phyloP scores from a whole-genome alignment of 2,797 vertebrate species.

The Xenopus petersii region DNA sequence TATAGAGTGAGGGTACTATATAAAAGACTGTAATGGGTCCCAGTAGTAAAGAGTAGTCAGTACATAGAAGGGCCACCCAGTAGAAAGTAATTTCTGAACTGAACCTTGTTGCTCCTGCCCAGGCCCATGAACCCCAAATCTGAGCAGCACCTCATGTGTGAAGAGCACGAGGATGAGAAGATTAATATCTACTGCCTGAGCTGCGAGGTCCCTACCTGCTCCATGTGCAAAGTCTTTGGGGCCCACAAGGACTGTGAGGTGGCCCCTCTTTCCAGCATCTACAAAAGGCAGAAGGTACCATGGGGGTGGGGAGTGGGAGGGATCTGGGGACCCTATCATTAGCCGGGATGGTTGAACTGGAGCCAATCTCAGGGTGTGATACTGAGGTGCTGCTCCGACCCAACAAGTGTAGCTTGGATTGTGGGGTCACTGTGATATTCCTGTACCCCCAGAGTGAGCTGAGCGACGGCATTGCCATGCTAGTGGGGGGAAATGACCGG shows the following conservation, averaged over 20 bases:
- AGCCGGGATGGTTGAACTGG: no score
- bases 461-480: conserved; percentile 80
- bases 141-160: conserved; percentile 81
- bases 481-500: conserved; percentile 84
- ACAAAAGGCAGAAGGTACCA: conserved; percentile 79
- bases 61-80: no score
- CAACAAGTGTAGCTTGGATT: no score
- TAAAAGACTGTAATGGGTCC: neutral
- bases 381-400: no score
- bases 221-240: conserved; percentile 91
- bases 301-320: no score
- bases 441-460: conserved; percentile 71
- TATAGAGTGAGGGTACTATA: neutral
- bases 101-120: neutral
- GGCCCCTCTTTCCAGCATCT: conserved; percentile 76
- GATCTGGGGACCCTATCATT: no score
- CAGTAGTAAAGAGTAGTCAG: no score
- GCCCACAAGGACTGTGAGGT: conserved; percentile 87
- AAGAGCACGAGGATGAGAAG: conserved; percentile 84
- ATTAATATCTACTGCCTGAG: conserved; percentile 90
- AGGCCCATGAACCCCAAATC: conserved; percentile 75
- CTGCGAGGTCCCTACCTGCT: conserved; percentile 86
- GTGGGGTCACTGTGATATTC: neutral
- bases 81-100: neutral
- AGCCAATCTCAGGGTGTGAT: no score